Evolutionary conservation across 2,888 invertebrate species (phyloP), one percentile per base, ranked within the genome.

Genomic region (Lasioglossum morio): DNA sequence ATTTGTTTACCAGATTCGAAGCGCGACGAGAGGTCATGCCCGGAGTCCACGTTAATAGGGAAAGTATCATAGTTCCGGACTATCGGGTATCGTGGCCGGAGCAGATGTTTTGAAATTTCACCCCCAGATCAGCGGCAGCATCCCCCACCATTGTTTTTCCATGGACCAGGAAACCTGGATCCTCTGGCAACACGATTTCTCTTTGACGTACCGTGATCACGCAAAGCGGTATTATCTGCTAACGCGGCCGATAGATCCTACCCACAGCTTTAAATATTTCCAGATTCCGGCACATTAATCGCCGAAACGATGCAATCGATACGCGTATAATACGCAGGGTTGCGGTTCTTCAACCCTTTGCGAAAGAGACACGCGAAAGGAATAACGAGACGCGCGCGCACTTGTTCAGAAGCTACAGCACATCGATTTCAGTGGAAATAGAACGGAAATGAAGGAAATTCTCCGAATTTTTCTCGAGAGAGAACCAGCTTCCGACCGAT

Each of bases 1-100:
- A 87, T 87, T 79, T 87, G 87, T 87, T 87, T 87, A 74, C 63
- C 79, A 57, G 48, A 84, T 78, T 75, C 75, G 23, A 8, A 12
- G 16, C 27, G 37, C 4, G n/a, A 57, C n/a, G 16, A 30, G 37
- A 70, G 43, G 4, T 27, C n/a, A n/a, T 16, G 5, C 14, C 5
- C n/a, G n/a, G 57, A 12, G 10, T 12, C 57, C 16, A 14, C 60
- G 63, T 79, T 77, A 63, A 86, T 86, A 46, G 63, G 34, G 37
- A 75, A 78, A 86, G 43, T 60, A 76, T 63, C 34, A 14, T 37
- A 79, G n/a, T 19, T 14, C 34, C 16, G 30, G 46, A 12, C 37
- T 23, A 46, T 72, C 12, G 27, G 12, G 63, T 81, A 81, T 81
- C 75, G 46, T 70, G 16, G 46, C 46, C 46, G 14, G 34, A 63